Evolutionary conservation across 2,113 vertebrate genomes (phyloP).

Genomic region (Dryoscopus gambensis): DNA sequence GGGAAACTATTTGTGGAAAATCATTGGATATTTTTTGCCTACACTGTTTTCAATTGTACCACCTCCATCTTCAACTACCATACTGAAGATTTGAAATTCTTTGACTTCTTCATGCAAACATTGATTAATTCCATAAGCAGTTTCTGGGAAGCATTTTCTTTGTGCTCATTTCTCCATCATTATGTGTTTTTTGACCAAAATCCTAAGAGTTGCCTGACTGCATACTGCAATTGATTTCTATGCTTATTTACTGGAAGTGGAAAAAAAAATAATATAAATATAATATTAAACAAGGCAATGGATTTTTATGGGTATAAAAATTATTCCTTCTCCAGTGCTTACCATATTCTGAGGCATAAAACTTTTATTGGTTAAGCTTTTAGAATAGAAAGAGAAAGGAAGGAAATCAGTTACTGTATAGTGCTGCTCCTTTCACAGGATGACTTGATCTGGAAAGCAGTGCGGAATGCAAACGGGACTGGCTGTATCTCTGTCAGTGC

Average conservation of each 20-base stretch:
- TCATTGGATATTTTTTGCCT: not conserved
- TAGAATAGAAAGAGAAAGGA: not conserved
- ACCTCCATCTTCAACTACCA: not conserved
- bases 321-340: not conserved
- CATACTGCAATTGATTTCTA: not conserved
- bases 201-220: not conserved
- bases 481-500: not conserved
- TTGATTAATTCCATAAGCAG: not conserved
- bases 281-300: not conserved
- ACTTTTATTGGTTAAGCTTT: not conserved
- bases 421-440: not conserved
- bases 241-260: not conserved
- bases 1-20: not conserved
- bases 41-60: not conserved
- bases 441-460: not conserved
- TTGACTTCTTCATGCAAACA: not conserved
- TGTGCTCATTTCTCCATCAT: not conserved
- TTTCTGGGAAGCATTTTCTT: not conserved
- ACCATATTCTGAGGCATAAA: not conserved
- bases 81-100: not conserved
- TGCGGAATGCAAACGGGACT: not conserved
- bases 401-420: accelerated
- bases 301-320: not conserved
- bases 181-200: not conserved
- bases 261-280: not conserved